A percentile compares a stretch with the other conserved stretches of the same genome.
Conservation (phyloP, 1,140 invertebrate genomes). For the Monochamus saltuarius region DNA sequence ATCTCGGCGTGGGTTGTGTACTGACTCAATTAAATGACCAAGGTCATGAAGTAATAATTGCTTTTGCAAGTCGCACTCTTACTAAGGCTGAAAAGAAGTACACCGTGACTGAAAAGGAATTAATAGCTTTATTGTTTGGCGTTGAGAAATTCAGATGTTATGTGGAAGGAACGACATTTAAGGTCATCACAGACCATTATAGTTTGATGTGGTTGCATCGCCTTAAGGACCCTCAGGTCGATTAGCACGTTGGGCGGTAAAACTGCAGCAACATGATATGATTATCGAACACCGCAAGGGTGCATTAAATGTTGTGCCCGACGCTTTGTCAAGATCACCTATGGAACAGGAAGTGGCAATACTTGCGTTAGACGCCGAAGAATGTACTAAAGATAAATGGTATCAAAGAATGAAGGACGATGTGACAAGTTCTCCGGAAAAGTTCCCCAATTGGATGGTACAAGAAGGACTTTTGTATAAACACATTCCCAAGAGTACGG, state of each 20-base stretch:
- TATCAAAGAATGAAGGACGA: conserved; percentile 2
- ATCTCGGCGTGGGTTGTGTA: conserved; percentile 1
- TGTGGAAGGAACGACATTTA: no score
- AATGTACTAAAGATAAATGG: conserved; percentile 8
- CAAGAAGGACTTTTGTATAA: conserved; percentile 19
- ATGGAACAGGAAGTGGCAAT: no score
- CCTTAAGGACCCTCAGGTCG: conserved; percentile 51
- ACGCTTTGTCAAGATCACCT: conserved; percentile 43
- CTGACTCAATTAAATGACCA: no score
- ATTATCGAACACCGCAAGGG: conserved; percentile 48
- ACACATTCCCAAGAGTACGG: neutral
- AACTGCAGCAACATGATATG: conserved; percentile 46
- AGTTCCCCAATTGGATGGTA: conserved; percentile 14
- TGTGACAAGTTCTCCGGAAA: conserved; percentile 4
- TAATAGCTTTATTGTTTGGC: conserved; percentile 49
- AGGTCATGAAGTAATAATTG: no score
- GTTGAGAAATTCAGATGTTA: conserved; percentile 47
- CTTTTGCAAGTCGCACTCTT: no score
- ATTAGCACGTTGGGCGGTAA: conserved; percentile 52
- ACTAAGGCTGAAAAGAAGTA: no score
- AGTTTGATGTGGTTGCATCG: conserved; percentile 51
- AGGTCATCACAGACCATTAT: conserved; percentile 52
- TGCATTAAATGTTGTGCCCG: conserved; percentile 42
- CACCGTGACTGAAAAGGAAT: conserved; percentile 51
- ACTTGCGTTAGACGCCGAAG: neutral